phyloP scores from a whole-genome alignment of 2,888 invertebrate species.

The Portevinia maculata region DNA sequence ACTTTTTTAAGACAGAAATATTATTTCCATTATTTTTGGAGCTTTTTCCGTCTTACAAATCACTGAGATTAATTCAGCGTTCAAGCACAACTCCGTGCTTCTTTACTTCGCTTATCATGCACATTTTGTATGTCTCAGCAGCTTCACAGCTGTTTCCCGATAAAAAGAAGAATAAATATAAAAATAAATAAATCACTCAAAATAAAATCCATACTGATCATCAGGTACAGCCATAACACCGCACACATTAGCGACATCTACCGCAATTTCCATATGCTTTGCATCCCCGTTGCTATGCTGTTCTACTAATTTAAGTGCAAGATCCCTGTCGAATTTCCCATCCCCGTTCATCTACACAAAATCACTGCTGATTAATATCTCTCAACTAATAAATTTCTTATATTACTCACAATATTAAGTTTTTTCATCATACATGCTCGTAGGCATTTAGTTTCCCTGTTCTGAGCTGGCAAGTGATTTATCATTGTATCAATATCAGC shows the following conservation, averaged over 20 bases:
- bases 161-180: not conserved
- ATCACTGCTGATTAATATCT: not conserved
- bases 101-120: constrained; percentile 76
- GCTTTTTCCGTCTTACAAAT: not conserved
- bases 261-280: constrained; percentile 75
- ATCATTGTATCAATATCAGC: constrained; percentile 79
- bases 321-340: constrained; percentile 78
- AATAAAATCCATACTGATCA: constrained; percentile 78
- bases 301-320: constrained; percentile 76
- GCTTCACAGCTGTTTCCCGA: constrained; percentile 78
- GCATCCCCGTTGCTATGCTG: constrained; percentile 76
- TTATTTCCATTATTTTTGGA: not conserved
- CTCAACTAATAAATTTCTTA: not conserved
- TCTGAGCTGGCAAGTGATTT: constrained; percentile 76
- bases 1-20: no score
- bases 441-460: constrained; percentile 80
- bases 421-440: constrained; percentile 80
- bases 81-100: constrained; percentile 76
- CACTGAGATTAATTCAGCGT: not conserved
- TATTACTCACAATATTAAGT: constrained; percentile 78
- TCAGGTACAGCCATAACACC: constrained; percentile 76
- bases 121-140: constrained; percentile 77
- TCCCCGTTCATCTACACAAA: constrained; percentile 77
- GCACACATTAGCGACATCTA: constrained; percentile 76
- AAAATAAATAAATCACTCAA: not conserved